phyloP scores from a whole-genome alignment of 2,888 invertebrate genomes.

The Melieria omissa region DNA sequence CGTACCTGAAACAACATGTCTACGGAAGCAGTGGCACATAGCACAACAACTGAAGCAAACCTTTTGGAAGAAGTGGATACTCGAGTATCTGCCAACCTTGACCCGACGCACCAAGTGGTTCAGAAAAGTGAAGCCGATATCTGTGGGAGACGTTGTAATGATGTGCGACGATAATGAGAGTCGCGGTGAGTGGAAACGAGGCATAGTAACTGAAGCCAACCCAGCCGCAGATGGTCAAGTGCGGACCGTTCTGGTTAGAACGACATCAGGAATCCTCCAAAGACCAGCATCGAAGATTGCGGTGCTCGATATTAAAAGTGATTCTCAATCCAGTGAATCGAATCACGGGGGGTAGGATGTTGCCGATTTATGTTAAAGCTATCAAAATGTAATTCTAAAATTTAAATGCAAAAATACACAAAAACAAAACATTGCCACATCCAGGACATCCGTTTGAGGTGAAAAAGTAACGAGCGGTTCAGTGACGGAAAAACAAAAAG shows the following conservation, averaged over 20 bases:
- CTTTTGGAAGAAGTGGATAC: constrained; percentile 4
- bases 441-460: too few relatives aligned
- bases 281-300: constrained; percentile 46
- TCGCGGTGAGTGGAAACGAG: constrained; percentile 47
- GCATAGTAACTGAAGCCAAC: constrained; percentile 33
- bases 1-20: background rate
- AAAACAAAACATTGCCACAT: too few relatives aligned
- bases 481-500: too few relatives aligned
- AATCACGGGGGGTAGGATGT: too few relatives aligned
- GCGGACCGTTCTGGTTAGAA: constrained; percentile 45
- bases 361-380: too few relatives aligned
- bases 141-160: constrained; percentile 38
- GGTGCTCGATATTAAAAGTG: constrained; percentile 39
- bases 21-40: background rate
- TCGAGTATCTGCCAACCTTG: constrained; percentile 29
- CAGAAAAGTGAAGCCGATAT: constrained; percentile 25
- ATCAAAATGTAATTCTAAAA: too few relatives aligned
- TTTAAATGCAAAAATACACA: too few relatives aligned
- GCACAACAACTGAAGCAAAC: constrained; percentile 4
- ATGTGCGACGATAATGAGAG: constrained; percentile 44
- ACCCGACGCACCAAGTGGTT: constrained; percentile 31
- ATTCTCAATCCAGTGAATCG: background rate
- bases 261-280: constrained; percentile 40
- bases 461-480: too few relatives aligned
- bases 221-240: constrained; percentile 46